Conservation (phyloP, 2,797 vertebrate genomes). For the Thamnophis elegans region DNA sequence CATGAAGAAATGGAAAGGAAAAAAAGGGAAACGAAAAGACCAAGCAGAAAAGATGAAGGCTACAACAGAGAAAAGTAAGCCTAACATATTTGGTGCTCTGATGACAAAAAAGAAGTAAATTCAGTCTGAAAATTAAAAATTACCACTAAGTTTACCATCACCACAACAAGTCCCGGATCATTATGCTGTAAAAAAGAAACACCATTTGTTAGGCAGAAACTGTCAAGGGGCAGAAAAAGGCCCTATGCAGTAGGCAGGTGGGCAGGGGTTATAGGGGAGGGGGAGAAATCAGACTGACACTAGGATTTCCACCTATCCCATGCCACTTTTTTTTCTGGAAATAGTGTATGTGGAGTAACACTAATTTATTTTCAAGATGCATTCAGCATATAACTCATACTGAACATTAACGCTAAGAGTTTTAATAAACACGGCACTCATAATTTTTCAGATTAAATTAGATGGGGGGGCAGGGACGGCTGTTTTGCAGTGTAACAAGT, state of each 20-base stretch:
- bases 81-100: constrained; percentile 86
- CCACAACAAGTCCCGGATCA: constrained; percentile 99
- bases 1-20: constrained; percentile 84
- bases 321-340: constrained; percentile 29
- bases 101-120: constrained; percentile 92
- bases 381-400: background rate
- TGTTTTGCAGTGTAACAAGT: background rate
- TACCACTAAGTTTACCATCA: constrained; percentile 99
- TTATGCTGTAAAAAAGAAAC: constrained; percentile 99
- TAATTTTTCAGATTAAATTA: background rate
- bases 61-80: constrained; percentile 93
- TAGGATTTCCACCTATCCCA: constrained; percentile 50
- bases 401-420: background rate
- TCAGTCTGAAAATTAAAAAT: constrained; percentile 99
- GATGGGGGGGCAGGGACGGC: background rate
- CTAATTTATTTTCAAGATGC: background rate
- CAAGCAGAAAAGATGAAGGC: constrained; percentile 99
- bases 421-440: background rate
- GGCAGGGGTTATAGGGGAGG: constrained; percentile 29
- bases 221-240: constrained; percentile 89
- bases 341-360: background rate
- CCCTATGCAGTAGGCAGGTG: constrained; percentile 72
- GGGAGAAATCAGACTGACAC: constrained; percentile 35
- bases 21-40: constrained; percentile 88
- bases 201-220: constrained; percentile 99